A percentile compares a stretch with the other conserved stretches of the same genome.
These are phyloP conservation scores for Falco concolor DNA, from an alignment of 2,797 vertebrate species.

Conservation along the genomic window DNA sequence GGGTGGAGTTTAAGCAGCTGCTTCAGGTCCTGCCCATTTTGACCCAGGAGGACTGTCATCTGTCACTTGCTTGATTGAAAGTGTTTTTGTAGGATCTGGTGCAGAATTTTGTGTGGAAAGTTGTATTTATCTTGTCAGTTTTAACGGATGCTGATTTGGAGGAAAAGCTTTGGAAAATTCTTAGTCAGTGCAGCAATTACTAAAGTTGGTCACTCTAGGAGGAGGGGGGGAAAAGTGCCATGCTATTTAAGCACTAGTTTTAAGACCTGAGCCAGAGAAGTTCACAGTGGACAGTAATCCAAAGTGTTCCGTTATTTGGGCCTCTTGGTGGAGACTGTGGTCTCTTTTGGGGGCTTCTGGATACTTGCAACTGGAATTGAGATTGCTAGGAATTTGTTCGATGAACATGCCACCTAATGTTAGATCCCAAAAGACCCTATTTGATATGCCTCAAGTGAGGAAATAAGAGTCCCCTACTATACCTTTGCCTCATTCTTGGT, in stretches of 20 bases:
- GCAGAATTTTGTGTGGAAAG: neutral
- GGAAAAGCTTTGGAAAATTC: neutral
- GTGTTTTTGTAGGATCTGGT: neutral
- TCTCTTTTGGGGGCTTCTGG: neutral
- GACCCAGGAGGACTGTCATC: neutral
- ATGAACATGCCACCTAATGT: neutral
- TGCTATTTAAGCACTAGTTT: neutral
- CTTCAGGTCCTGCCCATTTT: neutral
- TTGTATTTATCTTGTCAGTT: neutral
- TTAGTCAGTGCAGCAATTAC: neutral
- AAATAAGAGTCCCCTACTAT: neutral
- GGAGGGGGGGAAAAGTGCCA: neutral
- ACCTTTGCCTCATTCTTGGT: neutral
- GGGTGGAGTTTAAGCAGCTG: neutral
- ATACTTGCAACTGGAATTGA: neutral
- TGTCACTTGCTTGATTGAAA: neutral
- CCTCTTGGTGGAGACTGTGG: neutral
- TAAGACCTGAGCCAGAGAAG: neutral
- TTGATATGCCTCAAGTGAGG: neutral
- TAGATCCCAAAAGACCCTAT: neutral
- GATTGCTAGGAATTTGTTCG: neutral
- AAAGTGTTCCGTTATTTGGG: neutral
- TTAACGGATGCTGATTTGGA: neutral
- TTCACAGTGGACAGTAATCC: neutral
- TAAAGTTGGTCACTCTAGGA: neutral